A percentile compares a stretch with the other conserved stretches of the same genome.
Conservation (phyloP, 2,888 invertebrate genomes). For the Syrista parreyssii region DNA sequence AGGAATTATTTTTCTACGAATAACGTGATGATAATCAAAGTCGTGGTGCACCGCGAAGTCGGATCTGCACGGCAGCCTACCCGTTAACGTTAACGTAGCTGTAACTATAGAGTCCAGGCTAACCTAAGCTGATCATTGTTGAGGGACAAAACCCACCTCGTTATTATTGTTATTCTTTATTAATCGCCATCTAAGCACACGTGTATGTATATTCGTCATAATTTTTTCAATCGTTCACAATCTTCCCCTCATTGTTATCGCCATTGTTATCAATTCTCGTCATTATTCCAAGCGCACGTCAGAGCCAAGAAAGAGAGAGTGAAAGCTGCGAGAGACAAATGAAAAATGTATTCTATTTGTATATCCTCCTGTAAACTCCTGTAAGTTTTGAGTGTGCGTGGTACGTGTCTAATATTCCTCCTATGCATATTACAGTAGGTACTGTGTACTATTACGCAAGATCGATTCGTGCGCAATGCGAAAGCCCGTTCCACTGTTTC, state of each 20-base stretch:
- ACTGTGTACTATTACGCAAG: slow-evolving; percentile 15
- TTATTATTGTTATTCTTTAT: background rate
- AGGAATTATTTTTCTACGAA: slow-evolving; percentile 57
- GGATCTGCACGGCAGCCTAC: slow-evolving; percentile 18
- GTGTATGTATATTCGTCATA: background rate
- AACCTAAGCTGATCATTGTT: background rate
- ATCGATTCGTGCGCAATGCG: background rate
- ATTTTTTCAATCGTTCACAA: background rate
- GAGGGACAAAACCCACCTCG: background rate
- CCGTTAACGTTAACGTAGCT: background rate
- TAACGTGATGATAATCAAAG: slow-evolving; percentile 51
- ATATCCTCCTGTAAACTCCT: slow-evolving; percentile 27
- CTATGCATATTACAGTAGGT: slow-evolving; percentile 13
- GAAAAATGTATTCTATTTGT: slow-evolving; percentile 35
- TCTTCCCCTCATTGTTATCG: background rate
- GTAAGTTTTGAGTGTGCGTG: slow-evolving; percentile 52
- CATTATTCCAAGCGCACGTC: background rate
- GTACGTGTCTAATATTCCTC: slow-evolving; percentile 53
- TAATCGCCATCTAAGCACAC: background rate
- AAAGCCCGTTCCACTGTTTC: background rate
- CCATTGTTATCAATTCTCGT: background rate
- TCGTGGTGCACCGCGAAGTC: slow-evolving; percentile 27
- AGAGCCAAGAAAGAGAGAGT: slow-evolving; percentile 6
- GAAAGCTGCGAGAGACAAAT: slow-evolving; percentile 15
- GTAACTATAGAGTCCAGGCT: background rate